Evolutionary conservation across 2,113 vertebrate genomes (phyloP).

Genomic region (Coryphaenoides rupestris): DNA sequence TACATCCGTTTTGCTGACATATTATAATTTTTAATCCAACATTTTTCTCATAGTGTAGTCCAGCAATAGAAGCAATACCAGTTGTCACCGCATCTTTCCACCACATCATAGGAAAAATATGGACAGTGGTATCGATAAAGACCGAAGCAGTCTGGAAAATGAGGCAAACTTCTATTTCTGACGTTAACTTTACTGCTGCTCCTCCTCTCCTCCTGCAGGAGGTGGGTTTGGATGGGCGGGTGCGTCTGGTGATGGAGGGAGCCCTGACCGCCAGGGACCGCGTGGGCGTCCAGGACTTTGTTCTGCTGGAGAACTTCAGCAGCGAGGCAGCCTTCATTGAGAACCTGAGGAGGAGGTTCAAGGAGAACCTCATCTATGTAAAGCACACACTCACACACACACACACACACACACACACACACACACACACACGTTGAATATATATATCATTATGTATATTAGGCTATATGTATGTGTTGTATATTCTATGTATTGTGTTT

Average conservation of each 20-base stretch:
- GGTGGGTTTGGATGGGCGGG: slow-evolving; percentile 82
- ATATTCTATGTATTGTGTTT: too few relatives aligned
- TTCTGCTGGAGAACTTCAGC: slow-evolving; percentile 93
- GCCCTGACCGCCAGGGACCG: slow-evolving; percentile 91
- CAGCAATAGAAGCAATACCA: too few relatives aligned
- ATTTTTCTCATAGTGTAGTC: too few relatives aligned
- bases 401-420: too few relatives aligned
- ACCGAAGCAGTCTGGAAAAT: too few relatives aligned
- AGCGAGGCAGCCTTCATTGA: slow-evolving; percentile 95
- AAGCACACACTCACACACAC: not conserved
- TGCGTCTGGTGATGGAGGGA: slow-evolving; percentile 92
- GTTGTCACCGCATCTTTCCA: too few relatives aligned
- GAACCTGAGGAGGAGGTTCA: slow-evolving; percentile 90
- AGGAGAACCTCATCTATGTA: slow-evolving; percentile 95
- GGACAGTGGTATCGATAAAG: too few relatives aligned
- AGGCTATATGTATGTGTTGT: not conserved
- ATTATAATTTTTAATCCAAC: too few relatives aligned
- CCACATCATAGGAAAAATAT: too few relatives aligned
- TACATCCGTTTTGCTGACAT: too few relatives aligned
- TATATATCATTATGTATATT: slow-evolving; percentile 1
- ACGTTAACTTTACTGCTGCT: not conserved
- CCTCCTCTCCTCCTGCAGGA: slow-evolving; percentile 67
- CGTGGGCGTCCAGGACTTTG: slow-evolving; percentile 95
- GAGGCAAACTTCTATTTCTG: too few relatives aligned
- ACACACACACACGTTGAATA: too few relatives aligned